Conservation (phyloP, 2,113 vertebrate species). For the Grallaria varia region DNA sequence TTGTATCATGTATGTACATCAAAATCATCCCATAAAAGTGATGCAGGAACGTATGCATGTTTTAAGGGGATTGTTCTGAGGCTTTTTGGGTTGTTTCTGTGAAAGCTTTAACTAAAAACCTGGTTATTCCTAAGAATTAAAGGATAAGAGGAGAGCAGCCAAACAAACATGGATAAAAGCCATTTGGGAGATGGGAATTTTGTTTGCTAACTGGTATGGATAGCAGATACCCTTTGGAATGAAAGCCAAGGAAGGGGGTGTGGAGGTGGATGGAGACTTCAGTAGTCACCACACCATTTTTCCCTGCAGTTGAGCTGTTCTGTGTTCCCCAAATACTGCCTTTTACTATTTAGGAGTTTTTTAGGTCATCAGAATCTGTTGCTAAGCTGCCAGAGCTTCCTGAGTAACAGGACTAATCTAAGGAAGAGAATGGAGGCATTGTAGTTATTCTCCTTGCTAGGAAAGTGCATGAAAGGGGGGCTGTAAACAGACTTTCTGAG, state of each 20-base stretch:
- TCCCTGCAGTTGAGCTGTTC: background rate
- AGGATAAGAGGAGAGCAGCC: background rate
- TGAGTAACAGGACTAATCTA: background rate
- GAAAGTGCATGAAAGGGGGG: background rate
- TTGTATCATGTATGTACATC: fast-evolving
- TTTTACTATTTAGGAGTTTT: background rate
- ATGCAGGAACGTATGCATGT: fast-evolving
- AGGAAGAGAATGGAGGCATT: slow-evolving; percentile 27
- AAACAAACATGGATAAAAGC: background rate
- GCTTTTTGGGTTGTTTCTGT: background rate
- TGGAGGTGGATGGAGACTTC: background rate
- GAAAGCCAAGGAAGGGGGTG: background rate
- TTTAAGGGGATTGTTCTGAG: background rate
- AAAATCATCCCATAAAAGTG: background rate
- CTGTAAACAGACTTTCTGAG: background rate
- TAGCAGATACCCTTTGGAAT: background rate
- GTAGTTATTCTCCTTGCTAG: background rate
- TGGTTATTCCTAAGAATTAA: background rate
- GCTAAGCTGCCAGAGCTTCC: slow-evolving; percentile 43
- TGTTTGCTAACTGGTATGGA: background rate
- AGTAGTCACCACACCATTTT: background rate
- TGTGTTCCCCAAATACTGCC: background rate
- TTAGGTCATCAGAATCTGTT: slow-evolving; percentile 36
- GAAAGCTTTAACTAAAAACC: background rate
- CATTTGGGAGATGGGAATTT: background rate